Evolutionary conservation across 1,140 invertebrate genomes (phyloP), one percentile per base, ranked within the genome.

Genomic region (Scaptomyza hsui): DNA sequence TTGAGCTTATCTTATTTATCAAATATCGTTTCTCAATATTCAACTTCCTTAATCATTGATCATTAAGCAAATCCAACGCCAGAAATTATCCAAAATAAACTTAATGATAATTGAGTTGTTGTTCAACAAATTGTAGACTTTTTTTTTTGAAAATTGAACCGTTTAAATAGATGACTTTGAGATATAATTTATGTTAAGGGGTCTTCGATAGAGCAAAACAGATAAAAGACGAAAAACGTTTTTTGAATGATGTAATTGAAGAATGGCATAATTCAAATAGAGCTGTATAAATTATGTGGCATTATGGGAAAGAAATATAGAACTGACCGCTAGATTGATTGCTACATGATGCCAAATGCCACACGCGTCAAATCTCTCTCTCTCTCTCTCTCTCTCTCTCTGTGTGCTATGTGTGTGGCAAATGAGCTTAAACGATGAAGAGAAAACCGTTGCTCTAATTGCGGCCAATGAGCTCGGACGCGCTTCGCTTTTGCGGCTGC

Each of bases 381-480:
- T 21, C 44, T 39, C 48, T 13, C 16, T 53, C 44, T 18, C 21
- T 32, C 29, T 63, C 37, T 41, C 60, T 13, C 15, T 10, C 10
- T 13, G 24, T 45, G 41, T 24, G 21, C 79, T 63, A 75, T 85
- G 81, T 86, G 80, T 85, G 80, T 79, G 80, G 80, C 35, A 86
- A 85, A 85, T 85, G 76, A 74, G 81, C 81, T 80, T 77, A 68
- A 76, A 53, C 72, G 32, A n/a, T 67, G 60, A 59, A 60, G 75
- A 57, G 70, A 69, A 78, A 82, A 86, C 81, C 81, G 81, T 81
- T 86, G 81, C 81, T 85, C 81, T 85, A 81, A 85, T 85, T 86
- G 73, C 65, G 44, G 47, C 44, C 78, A 81, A 77, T 82, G 70
- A 78, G 72, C 71, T 72, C 75, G 52, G 52, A 39, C 53, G 56